Base-by-base conservation (phyloP, 1,140 invertebrate genomes). In the Trichonephila clavata region DNA sequence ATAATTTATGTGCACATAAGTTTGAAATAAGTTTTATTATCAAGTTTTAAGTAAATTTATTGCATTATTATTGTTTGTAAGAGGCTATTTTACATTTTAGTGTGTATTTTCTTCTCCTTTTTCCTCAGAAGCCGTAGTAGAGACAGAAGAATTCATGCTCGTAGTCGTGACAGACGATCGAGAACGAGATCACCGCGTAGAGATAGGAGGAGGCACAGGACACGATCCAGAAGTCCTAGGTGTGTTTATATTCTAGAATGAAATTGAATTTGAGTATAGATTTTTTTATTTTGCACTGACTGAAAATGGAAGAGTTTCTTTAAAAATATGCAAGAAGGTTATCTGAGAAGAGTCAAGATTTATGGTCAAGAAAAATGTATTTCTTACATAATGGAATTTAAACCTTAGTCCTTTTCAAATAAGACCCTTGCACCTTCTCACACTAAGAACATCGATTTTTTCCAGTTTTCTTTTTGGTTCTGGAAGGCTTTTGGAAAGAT, bases 81-180 rank as follows among this genome's bases (percentile, higher is more conserved):
- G 0, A 14, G 13, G 13, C n/a, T 65, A 0, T 65, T 65, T 65
- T 5, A 65, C 7, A 50, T 65, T 8, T n/a, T 65, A 24, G 20
- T 65, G 2, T 24, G 21, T 68, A 7, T 24, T 68, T 24, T 61
- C 84, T 84, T 43, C 57, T 68, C 13, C 24, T 10, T n/a, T 68
- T 14, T 60, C 83, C 61, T 43, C 57, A 95, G 90, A 95, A 96
- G 94, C 94, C 95, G 93, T 95, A 96, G 68, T 20, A 95, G 94
- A 94, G 95, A 95, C 16, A 71, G 93, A 57, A 63, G 77, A 63
- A 59, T 59, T 77, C 88, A 32, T 77, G 14, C 27, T 6, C 71
- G 71, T 32, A 93, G 90, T 43, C 86, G 93, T 88, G 94, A 95
- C 20, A 94, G 90, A 86, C 95, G 86, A 94, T 94, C 80, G 94